Conservation (phyloP, 2,888 invertebrate species). For the Heliconius hortense region DNA sequence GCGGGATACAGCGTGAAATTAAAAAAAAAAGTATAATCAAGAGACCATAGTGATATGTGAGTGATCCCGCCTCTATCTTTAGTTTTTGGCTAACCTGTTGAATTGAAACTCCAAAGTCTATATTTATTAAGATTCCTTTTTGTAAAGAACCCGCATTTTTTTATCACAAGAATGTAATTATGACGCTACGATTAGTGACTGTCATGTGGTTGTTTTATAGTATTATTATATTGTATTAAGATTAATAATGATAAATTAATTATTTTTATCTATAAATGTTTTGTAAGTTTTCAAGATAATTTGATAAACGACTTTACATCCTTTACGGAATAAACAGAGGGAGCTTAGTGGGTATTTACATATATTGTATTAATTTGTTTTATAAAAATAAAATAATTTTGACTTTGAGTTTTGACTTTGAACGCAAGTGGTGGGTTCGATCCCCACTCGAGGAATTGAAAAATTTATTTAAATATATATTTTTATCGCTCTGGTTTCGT, state of each 20-base stretch:
- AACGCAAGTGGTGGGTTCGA: too few relatives aligned
- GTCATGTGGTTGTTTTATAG: neutral
- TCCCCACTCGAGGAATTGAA: too few relatives aligned
- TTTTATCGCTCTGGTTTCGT: too few relatives aligned
- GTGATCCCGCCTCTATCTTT: too few relatives aligned
- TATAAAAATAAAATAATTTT: neutral
- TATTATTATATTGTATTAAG: neutral
- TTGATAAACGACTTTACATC: neutral
- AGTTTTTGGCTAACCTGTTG: too few relatives aligned
- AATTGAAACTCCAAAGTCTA: neutral
- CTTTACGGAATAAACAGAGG: neutral
- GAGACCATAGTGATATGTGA: too few relatives aligned
- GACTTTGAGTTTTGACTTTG: too few relatives aligned
- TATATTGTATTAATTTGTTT: neutral
- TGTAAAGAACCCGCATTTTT: neutral
- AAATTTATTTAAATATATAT: too few relatives aligned
- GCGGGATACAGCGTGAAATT: too few relatives aligned
- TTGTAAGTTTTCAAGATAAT: constrained; percentile 17
- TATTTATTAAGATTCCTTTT: neutral
- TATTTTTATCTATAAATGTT: constrained; percentile 1
- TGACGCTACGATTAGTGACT: neutral
- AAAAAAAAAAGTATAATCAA: too few relatives aligned
- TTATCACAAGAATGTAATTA: neutral
- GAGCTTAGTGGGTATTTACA: neutral
- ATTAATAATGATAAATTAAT: constrained; percentile 5